Base-by-base conservation (phyloP, 1,140 invertebrate species). In the Lineus longissimus region DNA sequence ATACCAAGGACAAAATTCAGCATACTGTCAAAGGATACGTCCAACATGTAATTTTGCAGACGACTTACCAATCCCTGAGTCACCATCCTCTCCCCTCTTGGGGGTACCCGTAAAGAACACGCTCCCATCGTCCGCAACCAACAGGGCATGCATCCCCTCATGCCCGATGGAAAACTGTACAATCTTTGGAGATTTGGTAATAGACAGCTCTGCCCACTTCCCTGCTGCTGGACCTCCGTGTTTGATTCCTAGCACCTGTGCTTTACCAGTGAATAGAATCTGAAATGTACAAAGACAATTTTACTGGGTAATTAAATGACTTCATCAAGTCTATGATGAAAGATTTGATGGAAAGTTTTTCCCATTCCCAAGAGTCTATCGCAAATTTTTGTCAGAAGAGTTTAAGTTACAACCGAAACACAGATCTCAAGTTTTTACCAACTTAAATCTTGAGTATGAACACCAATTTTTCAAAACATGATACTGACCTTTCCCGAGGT, bases 31-130 rank as follows among this genome's bases (percentile, higher is more conserved):
- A n/a, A n/a, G n/a, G n/a, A n/a, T n/a, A n/a, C n/a, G n/a, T n/a
- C n/a, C n/a, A n/a, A n/a, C n/a, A n/a, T n/a, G n/a, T n/a, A n/a
- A n/a, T n/a, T n/a, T n/a, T n/a, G n/a, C n/a, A n/a, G 33, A 7
- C 33, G 45, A 78, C 78, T 80, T 72, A 84, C 82, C 82, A 63
- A 81, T 69, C 55, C 73, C 72, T 2, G 70, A 63, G 76, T 98
- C 94, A 0, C 94, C 94, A 82, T 98, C 94, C 82, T 98, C 95
- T 45, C 95, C 95, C 11, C 95, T 84, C n/a, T 91, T 85, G 0
- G 94, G 89, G 17, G 91, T 91, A 0, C 95, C 94, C 55, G 89
- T 88, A 84, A 94, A 95, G 73, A 89, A 89, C 0, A 92, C 91
- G 7, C 88, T 88, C 0, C 94, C 95, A 80, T 96, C 94, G 66